Evolutionary conservation across 2,113 vertebrate species (phyloP).

Genomic region (Dipodomys spectabilis): DNA sequence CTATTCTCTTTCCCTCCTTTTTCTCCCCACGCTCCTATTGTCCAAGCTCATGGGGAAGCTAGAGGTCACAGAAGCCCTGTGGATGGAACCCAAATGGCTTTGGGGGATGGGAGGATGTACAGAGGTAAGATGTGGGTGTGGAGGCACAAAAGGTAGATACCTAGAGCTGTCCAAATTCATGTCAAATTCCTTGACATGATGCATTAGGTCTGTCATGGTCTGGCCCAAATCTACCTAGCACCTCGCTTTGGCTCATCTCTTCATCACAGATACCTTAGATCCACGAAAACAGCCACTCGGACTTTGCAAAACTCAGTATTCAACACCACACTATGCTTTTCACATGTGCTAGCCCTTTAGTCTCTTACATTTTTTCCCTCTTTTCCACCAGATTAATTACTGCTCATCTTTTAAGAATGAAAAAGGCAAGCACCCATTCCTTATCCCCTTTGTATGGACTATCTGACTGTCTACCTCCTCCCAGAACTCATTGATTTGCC

Average conservation of each 20-base stretch:
- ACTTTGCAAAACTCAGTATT: background rate
- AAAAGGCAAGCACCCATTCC: background rate
- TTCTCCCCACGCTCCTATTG: background rate
- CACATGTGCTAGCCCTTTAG: background rate
- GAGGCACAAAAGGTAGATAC: background rate
- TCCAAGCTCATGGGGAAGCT: background rate
- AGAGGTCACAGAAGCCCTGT: background rate
- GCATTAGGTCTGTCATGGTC: background rate
- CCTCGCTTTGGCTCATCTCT: background rate
- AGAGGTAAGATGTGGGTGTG: accelerated
- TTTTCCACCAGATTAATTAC: background rate
- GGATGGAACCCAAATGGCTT: background rate
- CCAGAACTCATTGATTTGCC: background rate
- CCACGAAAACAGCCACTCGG: background rate
- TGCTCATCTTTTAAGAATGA: constrained; percentile 1
- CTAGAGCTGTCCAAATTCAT: too few relatives aligned
- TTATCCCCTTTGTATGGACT: background rate
- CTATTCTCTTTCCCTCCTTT: background rate
- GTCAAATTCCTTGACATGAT: background rate
- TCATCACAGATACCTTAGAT: background rate
- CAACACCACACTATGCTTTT: background rate
- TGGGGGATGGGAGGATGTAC: background rate
- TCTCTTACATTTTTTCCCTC: background rate
- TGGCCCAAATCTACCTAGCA: background rate
- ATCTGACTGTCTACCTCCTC: background rate